Evolutionary conservation across 1,140 invertebrate genomes (phyloP).

Genomic region (Sycophila sp.): DNA sequence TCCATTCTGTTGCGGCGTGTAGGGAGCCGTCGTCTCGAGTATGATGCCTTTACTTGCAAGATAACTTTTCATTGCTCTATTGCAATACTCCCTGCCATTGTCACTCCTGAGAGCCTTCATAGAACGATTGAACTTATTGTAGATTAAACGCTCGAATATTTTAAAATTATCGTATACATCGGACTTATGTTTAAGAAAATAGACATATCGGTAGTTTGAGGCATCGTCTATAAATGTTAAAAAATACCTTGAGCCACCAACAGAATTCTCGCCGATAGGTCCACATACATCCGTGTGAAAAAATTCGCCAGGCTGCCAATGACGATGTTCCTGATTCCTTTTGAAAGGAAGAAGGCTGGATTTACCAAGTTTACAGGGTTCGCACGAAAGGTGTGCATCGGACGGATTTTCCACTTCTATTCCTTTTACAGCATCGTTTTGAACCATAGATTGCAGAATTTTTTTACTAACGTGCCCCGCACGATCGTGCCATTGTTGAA

Average conservation of each 20-base stretch:
- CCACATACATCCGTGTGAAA: neutral
- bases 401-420: neutral
- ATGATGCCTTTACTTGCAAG: neutral
- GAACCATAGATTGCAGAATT: neutral
- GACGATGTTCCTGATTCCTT: neutral
- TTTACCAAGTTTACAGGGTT: neutral
- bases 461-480: constrained; percentile 15
- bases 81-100: constrained; percentile 38
- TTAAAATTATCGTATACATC: constrained; percentile 32
- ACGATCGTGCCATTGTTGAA: constrained; percentile 21
- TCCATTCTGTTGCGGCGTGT: constrained; percentile 58
- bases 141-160: neutral
- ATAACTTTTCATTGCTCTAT: constrained; percentile 26
- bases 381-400: neutral
- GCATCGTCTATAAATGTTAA: constrained; percentile 57
- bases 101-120: constrained; percentile 43
- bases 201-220: constrained; percentile 37
- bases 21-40: constrained; percentile 42
- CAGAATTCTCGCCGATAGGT: no score
- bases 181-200: constrained; percentile 28
- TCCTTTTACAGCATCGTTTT: neutral
- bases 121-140: constrained; percentile 25
- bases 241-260: constrained; percentile 55
- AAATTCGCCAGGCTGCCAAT: constrained; percentile 19
- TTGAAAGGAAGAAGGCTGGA: neutral